These are phyloP conservation scores for Trachops cirrhosus DNA, from an alignment of 2,797 vertebrate species.

Conservation along the genomic window DNA sequence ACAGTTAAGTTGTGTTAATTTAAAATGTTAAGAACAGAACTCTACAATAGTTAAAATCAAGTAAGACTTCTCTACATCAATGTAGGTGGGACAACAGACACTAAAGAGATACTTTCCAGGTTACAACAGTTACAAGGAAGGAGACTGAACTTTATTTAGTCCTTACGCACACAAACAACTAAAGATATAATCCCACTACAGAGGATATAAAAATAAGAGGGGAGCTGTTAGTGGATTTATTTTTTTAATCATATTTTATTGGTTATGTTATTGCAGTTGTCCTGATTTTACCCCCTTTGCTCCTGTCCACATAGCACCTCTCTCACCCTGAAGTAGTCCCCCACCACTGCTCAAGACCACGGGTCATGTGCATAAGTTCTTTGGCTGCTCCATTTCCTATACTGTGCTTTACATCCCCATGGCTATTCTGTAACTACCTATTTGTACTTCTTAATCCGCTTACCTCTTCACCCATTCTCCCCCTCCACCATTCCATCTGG, in stretches of 20 bases:
- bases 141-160: neutral
- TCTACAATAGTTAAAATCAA: neutral
- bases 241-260: neutral
- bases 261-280: neutral
- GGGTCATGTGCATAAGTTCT: neutral
- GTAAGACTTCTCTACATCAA: neutral
- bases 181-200: neutral
- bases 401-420: neutral
- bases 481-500: neutral
- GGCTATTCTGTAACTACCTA: neutral
- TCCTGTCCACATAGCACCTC: neutral
- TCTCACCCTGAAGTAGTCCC: neutral
- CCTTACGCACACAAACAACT: neutral
- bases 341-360: neutral
- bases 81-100: neutral
- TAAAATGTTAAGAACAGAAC: neutral
- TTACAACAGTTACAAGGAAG: neutral
- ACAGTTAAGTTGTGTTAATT: neutral
- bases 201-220: neutral
- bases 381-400: neutral
- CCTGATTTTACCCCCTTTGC: neutral
- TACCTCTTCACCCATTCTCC: neutral
- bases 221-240: neutral
- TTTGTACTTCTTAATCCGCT: neutral
- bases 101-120: neutral